Evolutionary conservation across 2,797 vertebrate species (phyloP).

Genomic region (Lagocephalus sceleratus): DNA sequence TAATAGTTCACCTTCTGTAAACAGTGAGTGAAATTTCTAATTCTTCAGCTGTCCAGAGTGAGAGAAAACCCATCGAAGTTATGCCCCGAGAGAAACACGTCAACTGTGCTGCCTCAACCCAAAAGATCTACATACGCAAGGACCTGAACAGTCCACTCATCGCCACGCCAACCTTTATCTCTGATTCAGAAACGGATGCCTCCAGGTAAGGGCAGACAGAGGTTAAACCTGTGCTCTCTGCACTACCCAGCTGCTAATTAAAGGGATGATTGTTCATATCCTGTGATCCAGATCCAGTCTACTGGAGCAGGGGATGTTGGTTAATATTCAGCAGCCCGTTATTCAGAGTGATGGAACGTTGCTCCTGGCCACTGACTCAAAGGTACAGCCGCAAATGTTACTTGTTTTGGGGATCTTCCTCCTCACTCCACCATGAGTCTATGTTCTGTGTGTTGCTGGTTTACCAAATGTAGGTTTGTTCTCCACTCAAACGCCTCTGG

Average conservation of each 20-base stretch:
- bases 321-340: constrained; percentile 97
- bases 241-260: neutral
- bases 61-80: constrained; percentile 93
- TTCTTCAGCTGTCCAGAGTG: constrained; percentile 92
- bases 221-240: constrained; percentile 2
- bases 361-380: constrained; percentile 87
- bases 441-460: too few relatives aligned
- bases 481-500: too few relatives aligned
- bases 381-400: constrained; percentile 75
- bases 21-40: neutral
- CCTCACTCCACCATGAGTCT: too few relatives aligned
- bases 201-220: constrained; percentile 74
- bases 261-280: constrained; percentile 19
- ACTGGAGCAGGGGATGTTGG: constrained; percentile 95
- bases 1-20: too few relatives aligned
- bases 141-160: constrained; percentile 94
- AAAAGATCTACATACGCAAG: constrained; percentile 98
- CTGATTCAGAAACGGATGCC: constrained; percentile 91
- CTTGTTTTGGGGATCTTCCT: neutral
- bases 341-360: constrained; percentile 93
- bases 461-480: too few relatives aligned
- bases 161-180: constrained; percentile 95
- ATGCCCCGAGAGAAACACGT: constrained; percentile 92
- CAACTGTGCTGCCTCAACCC: constrained; percentile 96
- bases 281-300: constrained; percentile 79